Conservation (phyloP, 1,140 invertebrate genomes). For the Drosophila erecta region DNA sequence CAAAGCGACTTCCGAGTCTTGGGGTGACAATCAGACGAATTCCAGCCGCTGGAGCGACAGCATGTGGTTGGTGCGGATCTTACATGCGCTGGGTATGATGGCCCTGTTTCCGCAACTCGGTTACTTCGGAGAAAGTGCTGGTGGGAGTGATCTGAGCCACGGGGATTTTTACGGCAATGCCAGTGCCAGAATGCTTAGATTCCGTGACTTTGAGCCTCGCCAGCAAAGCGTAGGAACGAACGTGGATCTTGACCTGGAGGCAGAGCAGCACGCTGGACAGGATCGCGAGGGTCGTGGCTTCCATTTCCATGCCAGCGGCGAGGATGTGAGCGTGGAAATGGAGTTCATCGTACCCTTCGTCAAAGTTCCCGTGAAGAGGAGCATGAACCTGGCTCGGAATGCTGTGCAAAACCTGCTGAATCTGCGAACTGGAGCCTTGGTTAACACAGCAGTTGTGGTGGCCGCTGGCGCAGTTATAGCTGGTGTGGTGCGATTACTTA, state of each 20-base stretch:
- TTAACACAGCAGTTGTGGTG: constrained; percentile 65
- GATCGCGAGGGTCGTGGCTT: constrained; percentile 66
- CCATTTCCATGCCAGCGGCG: constrained; percentile 68
- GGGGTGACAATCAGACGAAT: constrained; percentile 39
- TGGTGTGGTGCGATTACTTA: constrained; percentile 55
- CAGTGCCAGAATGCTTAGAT: constrained; percentile 53
- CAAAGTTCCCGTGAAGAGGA: constrained; percentile 54
- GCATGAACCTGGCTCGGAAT: constrained; percentile 59
- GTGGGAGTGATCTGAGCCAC: constrained; percentile 20
- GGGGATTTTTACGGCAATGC: constrained; percentile 47
- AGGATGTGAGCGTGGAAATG: constrained; percentile 72
- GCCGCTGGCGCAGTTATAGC: constrained; percentile 72
- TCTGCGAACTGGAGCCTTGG: constrained; percentile 51
- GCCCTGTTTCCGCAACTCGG: constrained; percentile 27
- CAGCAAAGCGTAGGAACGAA: constrained; percentile 10
- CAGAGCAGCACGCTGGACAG: background rate
- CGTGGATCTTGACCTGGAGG: background rate
- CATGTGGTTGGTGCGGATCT: constrained; percentile 52
- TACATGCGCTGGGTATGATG: constrained; percentile 26
- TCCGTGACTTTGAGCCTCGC: constrained; percentile 74
- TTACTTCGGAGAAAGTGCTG: constrained; percentile 20
- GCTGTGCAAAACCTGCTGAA: constrained; percentile 61
- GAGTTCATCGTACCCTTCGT: constrained; percentile 77
- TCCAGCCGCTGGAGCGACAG: constrained; percentile 27
- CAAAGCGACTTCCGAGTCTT: constrained; percentile 19